Evolutionary conservation across 1,140 invertebrate genomes (phyloP), one percentile per base, ranked within the genome.

Genomic region (Yoshiicerus persimilis): DNA sequence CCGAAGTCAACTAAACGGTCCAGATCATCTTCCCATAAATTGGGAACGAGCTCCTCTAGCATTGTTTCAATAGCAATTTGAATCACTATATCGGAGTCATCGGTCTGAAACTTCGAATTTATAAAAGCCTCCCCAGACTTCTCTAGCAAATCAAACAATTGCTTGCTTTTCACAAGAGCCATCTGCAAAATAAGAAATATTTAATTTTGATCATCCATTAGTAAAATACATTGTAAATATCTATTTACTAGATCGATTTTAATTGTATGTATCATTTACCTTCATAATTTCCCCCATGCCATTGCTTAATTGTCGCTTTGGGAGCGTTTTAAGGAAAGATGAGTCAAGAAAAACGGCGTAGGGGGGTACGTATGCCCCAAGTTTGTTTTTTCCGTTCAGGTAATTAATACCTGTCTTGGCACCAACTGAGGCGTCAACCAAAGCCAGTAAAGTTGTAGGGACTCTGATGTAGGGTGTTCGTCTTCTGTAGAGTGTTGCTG

Each of bases 391-490:
- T 1, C 64, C 80, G 8, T 86, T 77, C 16, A 32, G 20, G 25
- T 77, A 86, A 56, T 88, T 88, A 20, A 88, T 38, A 92, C 93
- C 91, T 91, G 92, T 89, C 89, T 93, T 87, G 92, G 38, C 89
- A 2, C 89, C 89, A 38, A 89, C 87, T 16, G 87, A 84, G 36
- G 87, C 83, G 84, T 89, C 89, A 8, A 89, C 89, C 32, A 83
- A 27, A 13, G 38, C 47, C n/a, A 89, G 27, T 11, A 89, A 56
- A 2, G 89, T 89, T 1, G 89, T 89, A 2, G 89, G 89, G 20
- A 89, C 85, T 38, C 64, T 13, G 27, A 88, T 80, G 39, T 86
- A 88, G 4, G 56, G 80, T 8, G 77, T 83, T 23, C 89, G 13
- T 39, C 89, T 80, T 10, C 75, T 25, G 34, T 47, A 89, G 3